These are phyloP conservation scores for silkworm (Bombyx mori) DNA, from an alignment of 1,140 invertebrate genomes.

Conservation along the genomic window ASM3026992v2 NC_085125.1:4695001-4695500, in stretches of 20 bases:
- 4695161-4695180: conserved; percentile 2
- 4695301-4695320: not conserved
- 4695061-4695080: conserved; percentile 1
- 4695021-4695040: conserved; percentile 1
- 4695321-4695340: not conserved
- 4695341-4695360: not conserved
- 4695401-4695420: no score
- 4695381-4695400: no score
- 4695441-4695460: no score
- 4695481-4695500: no score
- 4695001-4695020: conserved; percentile 5
- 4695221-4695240: not conserved
- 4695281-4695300: not conserved
- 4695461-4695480: no score
- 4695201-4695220: not conserved
- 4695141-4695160: not conserved
- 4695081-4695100: not conserved
- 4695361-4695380: no score
- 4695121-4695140: conserved; percentile 1
- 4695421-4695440: no score
- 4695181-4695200: not conserved
- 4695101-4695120: conserved; percentile 4
- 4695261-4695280: conserved; percentile 5
- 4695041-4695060: conserved; percentile 1
- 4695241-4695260: conserved; percentile 8